Percentiles rank a stretch among this genome's conserved stretches.
phyloP scores from a whole-genome alignment of 2,888 invertebrate genomes.

The Trichacis sp. region DNA sequence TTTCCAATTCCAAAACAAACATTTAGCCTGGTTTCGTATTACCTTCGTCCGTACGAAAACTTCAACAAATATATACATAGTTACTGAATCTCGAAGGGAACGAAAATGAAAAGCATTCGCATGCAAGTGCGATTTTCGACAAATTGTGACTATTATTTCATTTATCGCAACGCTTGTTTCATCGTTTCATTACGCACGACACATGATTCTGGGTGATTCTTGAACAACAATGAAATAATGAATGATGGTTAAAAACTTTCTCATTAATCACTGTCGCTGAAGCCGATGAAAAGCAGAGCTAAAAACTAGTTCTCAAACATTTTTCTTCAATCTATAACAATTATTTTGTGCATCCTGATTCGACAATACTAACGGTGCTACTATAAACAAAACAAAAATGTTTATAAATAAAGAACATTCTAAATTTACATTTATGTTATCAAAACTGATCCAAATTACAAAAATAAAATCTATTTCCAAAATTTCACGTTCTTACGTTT shows the following conservation, averaged over 20 bases:
- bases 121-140: conserved; percentile 48
- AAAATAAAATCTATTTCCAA: background rate
- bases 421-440: no score
- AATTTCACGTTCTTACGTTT: background rate
- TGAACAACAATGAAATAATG: background rate
- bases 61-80: background rate
- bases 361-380: background rate
- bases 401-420: no score
- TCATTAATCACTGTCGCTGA: background rate
- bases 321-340: background rate
- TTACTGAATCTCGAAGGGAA: background rate
- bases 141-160: background rate
- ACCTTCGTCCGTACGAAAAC: background rate
- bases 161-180: background rate
- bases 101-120: conserved; percentile 55
- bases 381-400: conserved; percentile 10
- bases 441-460: conserved; percentile 6
- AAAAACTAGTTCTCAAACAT: background rate
- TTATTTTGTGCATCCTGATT: background rate
- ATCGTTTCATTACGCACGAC: conserved; percentile 4
- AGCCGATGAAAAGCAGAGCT: background rate
- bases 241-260: background rate
- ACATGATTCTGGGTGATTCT: background rate
- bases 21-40: background rate
- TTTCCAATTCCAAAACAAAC: no score